A percentile compares a stretch with the other conserved stretches of the same genome.
Evolutionary conservation across 2,888 invertebrate genomes (phyloP).

Genomic region (Beris morrisii): DNA sequence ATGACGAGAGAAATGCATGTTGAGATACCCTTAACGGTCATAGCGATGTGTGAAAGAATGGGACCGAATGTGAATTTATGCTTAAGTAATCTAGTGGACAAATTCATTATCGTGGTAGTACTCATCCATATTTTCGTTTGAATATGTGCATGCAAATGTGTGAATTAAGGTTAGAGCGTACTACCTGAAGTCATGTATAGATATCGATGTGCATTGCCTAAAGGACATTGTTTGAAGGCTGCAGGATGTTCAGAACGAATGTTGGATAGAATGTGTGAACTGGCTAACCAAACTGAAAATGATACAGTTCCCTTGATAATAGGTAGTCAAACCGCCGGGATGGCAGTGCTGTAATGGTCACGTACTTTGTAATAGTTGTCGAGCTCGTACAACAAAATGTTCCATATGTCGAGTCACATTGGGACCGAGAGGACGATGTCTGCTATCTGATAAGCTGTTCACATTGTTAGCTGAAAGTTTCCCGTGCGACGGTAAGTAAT

Average conservation of each 20-base stretch:
- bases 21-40: too few species aligned
- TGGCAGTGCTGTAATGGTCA: slow-evolving; percentile 59
- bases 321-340: slow-evolving; percentile 56
- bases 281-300: slow-evolving; percentile 35
- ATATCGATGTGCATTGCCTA: not conserved
- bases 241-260: slow-evolving; percentile 4
- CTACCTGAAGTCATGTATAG: too few species aligned
- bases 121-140: slow-evolving; percentile 13
- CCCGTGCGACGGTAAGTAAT: slow-evolving; percentile 49
- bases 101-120: slow-evolving; percentile 34
- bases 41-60: slow-evolving; percentile 2
- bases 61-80: slow-evolving; percentile 32
- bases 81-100: slow-evolving; percentile 37
- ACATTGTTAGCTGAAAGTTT: slow-evolving; percentile 54
- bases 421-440: slow-evolving; percentile 56
- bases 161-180: not conserved
- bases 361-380: slow-evolving; percentile 57
- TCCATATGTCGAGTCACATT: slow-evolving; percentile 57
- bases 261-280: slow-evolving; percentile 13
- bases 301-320: slow-evolving; percentile 39
- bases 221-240: slow-evolving; percentile 19
- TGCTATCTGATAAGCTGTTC: slow-evolving; percentile 58
- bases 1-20: too few species aligned
- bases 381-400: slow-evolving; percentile 56
- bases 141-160: slow-evolving; percentile 17